A percentile compares a stretch with the other conserved stretches of the same genome.
Conservation (phyloP, 2,113 vertebrate genomes). For the Hydrolagus affinis region DNA sequence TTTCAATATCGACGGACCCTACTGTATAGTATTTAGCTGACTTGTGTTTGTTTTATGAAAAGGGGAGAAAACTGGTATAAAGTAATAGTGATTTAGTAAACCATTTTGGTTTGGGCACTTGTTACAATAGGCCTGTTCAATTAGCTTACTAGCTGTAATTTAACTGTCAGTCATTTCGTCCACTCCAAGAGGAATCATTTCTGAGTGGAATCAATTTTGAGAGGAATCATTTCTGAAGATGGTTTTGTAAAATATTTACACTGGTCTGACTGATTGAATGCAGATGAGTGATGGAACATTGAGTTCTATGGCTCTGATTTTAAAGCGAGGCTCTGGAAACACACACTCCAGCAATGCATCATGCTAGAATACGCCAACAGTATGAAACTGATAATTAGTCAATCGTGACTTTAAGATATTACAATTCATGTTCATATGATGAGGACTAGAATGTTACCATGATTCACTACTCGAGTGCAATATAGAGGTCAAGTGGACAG, state of each 20-base stretch:
- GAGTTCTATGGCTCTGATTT: not conserved
- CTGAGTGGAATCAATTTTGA: not conserved
- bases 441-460: not conserved
- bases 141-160: too few species aligned
- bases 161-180: too few species aligned
- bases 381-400: not conserved
- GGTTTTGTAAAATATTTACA: not conserved
- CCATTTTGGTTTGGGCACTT: too few species aligned
- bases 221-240: not conserved
- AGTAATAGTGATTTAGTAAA: too few species aligned
- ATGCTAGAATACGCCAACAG: not conserved
- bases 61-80: too few species aligned
- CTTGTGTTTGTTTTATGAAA: too few species aligned
- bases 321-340: not conserved
- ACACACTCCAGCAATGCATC: not conserved
- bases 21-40: too few species aligned
- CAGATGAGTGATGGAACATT: not conserved
- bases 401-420: not conserved
- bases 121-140: too few species aligned
- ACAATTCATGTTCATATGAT: not conserved
- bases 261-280: not conserved
- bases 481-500: not conserved
- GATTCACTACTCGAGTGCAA: not conserved
- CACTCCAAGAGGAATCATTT: too few species aligned
- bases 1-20: too few species aligned